Evolutionary conservation across 2,888 invertebrate genomes (phyloP).

Genomic region (Troides aeacus): DNA sequence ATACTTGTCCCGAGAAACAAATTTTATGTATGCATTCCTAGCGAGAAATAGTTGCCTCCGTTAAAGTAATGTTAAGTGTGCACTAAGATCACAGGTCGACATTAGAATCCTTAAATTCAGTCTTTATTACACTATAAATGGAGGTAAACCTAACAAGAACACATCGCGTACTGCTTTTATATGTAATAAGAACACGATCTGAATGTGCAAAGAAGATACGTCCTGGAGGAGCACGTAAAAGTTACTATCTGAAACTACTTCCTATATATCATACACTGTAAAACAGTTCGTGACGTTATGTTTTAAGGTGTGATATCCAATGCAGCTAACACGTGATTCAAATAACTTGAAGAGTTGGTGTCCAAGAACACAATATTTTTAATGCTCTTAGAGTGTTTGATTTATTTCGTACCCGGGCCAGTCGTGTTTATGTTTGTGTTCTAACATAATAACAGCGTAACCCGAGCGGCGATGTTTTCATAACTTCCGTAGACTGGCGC

Average conservation of each 20-base stretch:
- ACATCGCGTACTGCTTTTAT: conserved; percentile 29
- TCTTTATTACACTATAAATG: conserved; percentile 28
- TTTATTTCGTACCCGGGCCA: conserved; percentile 36
- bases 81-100: conserved; percentile 7
- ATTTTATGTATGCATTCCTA: too few species aligned
- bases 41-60: background rate
- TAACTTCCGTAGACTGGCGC: conserved; percentile 55
- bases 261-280: conserved; percentile 9
- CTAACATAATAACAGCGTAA: conserved; percentile 45
- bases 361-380: conserved; percentile 30
- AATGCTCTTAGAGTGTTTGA: conserved; percentile 33
- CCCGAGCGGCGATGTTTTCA: conserved; percentile 53
- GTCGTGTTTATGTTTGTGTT: conserved; percentile 38
- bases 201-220: conserved; percentile 29
- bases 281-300: background rate
- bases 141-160: conserved; percentile 18
- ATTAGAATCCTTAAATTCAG: conserved; percentile 19
- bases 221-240: conserved; percentile 28
- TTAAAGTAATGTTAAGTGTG: conserved; percentile 11
- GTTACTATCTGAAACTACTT: conserved; percentile 24
- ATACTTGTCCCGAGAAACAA: too few species aligned
- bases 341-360: conserved; percentile 26
- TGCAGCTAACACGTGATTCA: conserved; percentile 13
- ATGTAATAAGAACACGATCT: conserved; percentile 29
- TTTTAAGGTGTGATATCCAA: conserved; percentile 20